Evolutionary conservation across 2,888 invertebrate genomes (phyloP).

Genomic region (Conomelus anceps): DNA sequence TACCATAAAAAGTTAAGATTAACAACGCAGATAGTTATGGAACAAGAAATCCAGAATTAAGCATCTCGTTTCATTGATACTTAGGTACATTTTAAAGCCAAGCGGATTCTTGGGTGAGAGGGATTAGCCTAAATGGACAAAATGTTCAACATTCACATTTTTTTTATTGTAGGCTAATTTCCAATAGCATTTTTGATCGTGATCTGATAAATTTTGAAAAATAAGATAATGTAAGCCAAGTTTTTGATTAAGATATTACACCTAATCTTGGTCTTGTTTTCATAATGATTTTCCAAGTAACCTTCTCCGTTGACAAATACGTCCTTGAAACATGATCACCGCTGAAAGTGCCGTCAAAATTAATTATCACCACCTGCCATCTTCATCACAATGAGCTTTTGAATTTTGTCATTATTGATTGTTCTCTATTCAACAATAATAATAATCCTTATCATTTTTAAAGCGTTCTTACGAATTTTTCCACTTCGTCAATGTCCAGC

Average conservation of each 20-base stretch:
- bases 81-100: too few relatives aligned
- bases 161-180: too few relatives aligned
- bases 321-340: not conserved
- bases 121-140: too few relatives aligned
- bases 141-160: too few relatives aligned
- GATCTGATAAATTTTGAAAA: too few relatives aligned
- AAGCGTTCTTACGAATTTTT: not conserved
- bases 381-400: not conserved
- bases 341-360: not conserved
- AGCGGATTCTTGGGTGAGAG: too few relatives aligned
- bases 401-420: not conserved
- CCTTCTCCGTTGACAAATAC: not conserved
- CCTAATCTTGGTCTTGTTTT: not conserved
- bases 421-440: not conserved
- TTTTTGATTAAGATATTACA: not conserved
- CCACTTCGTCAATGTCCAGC: not conserved
- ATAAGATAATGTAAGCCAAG: not conserved
- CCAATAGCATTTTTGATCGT: too few relatives aligned
- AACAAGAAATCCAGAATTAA: too few relatives aligned
- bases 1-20: too few relatives aligned
- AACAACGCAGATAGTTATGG: too few relatives aligned
- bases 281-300: not conserved
- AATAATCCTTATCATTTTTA: not conserved
- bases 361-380: not conserved
- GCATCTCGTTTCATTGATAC: too few relatives aligned